Base-by-base conservation (phyloP, 64 coral and sea anemone genomes). In the Dendronephthya gigantea region DNA sequence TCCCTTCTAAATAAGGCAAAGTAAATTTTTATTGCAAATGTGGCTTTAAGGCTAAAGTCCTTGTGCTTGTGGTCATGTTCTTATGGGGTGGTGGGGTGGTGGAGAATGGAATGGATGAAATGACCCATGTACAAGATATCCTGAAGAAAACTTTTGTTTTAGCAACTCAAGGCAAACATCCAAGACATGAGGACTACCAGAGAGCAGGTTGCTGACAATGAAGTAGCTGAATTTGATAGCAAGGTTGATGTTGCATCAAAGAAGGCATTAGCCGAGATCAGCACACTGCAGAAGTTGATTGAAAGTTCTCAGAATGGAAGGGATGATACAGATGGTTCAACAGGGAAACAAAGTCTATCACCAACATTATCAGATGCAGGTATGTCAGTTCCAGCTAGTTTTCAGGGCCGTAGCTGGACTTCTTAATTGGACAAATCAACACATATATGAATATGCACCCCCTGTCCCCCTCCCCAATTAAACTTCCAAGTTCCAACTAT, bases 81-180 rank as follows among this genome's bases (percentile, higher is more conserved):
- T n/a, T n/a, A n/a, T n/a, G n/a, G n/a, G n/a, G n/a, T n/a, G n/a
- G n/a, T n/a, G n/a, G n/a, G n/a, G n/a, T n/a, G n/a, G n/a, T n/a
- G n/a, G n/a, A n/a, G n/a, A n/a, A n/a, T n/a, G n/a, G n/a, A n/a
- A n/a, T n/a, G 13, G 1, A 25, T 74, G 50, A 52, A 52, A 52
- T n/a, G n/a, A 52, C 50, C 50, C 13, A 2, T 52, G 8, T 52
- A 2, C 50, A 52, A 52, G 50, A 52, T 52, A 52, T n/a, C n/a
- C n/a, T n/a, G n/a, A n/a, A n/a, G n/a, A n/a, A n/a, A n/a, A n/a
- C n/a, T n/a, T n/a, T n/a, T n/a, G n/a, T n/a, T n/a, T 66, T 30
- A 66, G 58, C 58, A 66, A 66, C 58, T 66, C 19, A 66, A 66
- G 58, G 29, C 58, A 66, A 66, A 66, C 29, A 66, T 66, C 58